Evolutionary conservation across 2,888 invertebrate species (phyloP), one percentile per base, ranked within the genome.

Genomic region (Rhamphomyia laevipes): DNA sequence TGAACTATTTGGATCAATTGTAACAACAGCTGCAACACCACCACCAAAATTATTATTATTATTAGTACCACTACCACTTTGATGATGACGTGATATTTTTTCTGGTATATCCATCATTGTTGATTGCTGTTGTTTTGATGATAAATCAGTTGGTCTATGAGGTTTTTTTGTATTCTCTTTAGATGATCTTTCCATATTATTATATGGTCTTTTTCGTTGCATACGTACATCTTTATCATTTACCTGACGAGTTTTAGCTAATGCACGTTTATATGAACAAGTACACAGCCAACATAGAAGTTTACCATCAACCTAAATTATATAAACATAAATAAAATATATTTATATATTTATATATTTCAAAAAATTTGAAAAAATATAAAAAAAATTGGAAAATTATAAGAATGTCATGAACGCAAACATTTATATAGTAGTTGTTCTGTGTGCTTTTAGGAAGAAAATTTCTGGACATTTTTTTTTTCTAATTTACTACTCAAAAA

Each of bases 231-330:
- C 83, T 2, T 79, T 77, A 61, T 82, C 80, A 27, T 5, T 7
- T 23, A 82, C 82, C 62, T 91, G 90, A 67, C 91, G 90, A 10
- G 94, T 93, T 65, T 93, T 89, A 2, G 90, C 86, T 61, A 95
- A 69, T 1, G 94, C 93, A 58, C 94, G 77, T 71, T 93, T 94
- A 68, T 88, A 89, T 0, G 93, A 90, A 59, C 91, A 78, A 15
- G 93, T 93, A 71, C 95, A 96, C 51, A 95, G 74, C 94, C 94
- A 96, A 70, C 95, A 96, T 30, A 95, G 75, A 51, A 93, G 73
- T 71, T 94, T 95, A 5, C 94, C 94, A 70, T 95, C 94, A 55
- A 93, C 86, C 93, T 94, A 73, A 47, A 73, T 53, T 53, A 44
- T 52, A 50, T 51, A 44, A 45, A 17, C 37, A 27, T 21, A 15